Conservation (phyloP, 2,888 invertebrate genomes). For the Campoplex nolae region DNA sequence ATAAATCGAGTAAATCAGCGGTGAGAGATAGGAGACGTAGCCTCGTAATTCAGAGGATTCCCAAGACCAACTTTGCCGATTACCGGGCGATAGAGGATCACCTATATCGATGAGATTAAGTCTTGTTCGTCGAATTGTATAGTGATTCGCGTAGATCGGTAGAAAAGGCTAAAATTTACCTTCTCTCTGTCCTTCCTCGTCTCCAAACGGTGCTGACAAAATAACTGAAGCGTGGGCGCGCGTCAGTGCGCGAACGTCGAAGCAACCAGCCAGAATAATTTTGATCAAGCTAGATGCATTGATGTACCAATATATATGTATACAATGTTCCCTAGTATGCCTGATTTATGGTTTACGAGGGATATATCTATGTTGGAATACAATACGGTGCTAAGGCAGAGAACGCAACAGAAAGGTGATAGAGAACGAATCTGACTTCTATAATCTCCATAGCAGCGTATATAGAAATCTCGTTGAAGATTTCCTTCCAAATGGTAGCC, state of each 20-base stretch:
- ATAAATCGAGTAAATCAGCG: slow-evolving; percentile 51
- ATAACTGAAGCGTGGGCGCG: slow-evolving; percentile 44
- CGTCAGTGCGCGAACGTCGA: slow-evolving; percentile 21
- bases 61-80: slow-evolving; percentile 65
- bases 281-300: slow-evolving; percentile 30
- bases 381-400: slow-evolving; percentile 38
- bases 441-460: slow-evolving; percentile 54
- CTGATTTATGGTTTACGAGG: slow-evolving; percentile 77
- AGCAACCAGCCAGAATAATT: slow-evolving; percentile 57
- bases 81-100: slow-evolving; percentile 56
- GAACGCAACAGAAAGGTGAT: slow-evolving; percentile 36
- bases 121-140: slow-evolving; percentile 53
- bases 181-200: neutral
- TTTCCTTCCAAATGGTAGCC: slow-evolving; percentile 75
- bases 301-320: neutral
- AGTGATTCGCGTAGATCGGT: slow-evolving; percentile 44
- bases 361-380: slow-evolving; percentile 49
- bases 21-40: slow-evolving; percentile 45
- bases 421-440: slow-evolving; percentile 45
- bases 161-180: slow-evolving; percentile 6
- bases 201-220: slow-evolving; percentile 51
- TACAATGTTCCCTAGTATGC: slow-evolving; percentile 61
- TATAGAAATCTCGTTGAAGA: slow-evolving; percentile 59
- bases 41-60: slow-evolving; percentile 58
- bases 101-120: slow-evolving; percentile 65